These are phyloP conservation scores for Eudasyphora cyanicolor DNA, from an alignment of 2,888 invertebrate genomes.

Conservation along the genomic window DNA sequence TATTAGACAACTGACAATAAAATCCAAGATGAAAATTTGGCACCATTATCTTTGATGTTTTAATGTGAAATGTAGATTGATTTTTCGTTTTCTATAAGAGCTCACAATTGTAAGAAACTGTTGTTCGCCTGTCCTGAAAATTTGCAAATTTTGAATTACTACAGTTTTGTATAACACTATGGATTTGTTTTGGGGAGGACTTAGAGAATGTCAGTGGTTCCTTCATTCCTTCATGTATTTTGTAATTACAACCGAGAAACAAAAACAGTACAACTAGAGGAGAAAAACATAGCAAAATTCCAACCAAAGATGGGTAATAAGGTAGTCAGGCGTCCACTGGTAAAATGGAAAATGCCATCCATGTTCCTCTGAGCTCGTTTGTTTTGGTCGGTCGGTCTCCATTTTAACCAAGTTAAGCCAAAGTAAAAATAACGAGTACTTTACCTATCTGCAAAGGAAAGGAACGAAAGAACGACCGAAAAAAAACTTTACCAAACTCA, in stretches of 20 bases:
- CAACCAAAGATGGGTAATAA: conserved; percentile 25
- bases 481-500: conserved; percentile 53
- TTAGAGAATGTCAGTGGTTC: conserved; percentile 18
- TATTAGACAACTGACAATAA: no score
- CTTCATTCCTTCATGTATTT: conserved; percentile 33
- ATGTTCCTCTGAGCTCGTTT: conserved; percentile 40
- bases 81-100: no score
- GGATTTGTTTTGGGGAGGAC: no score
- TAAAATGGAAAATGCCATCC: conserved; percentile 14
- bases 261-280: neutral
- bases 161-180: no score
- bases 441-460: no score
- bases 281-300: neutral
- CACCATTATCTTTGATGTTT: no score
- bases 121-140: no score
- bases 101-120: no score
- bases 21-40: no score
- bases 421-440: conserved; percentile 47
- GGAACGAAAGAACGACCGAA: no score
- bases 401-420: conserved; percentile 46
- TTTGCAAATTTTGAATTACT: no score
- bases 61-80: no score
- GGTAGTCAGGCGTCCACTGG: conserved; percentile 4
- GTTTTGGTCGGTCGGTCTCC: conserved; percentile 40
- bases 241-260: conserved; percentile 44